Percentiles rank a stretch among this genome's conserved stretches.
phyloP scores from a whole-genome alignment of 2,113 vertebrate genomes.

The Cinclus cinclus region DNA sequence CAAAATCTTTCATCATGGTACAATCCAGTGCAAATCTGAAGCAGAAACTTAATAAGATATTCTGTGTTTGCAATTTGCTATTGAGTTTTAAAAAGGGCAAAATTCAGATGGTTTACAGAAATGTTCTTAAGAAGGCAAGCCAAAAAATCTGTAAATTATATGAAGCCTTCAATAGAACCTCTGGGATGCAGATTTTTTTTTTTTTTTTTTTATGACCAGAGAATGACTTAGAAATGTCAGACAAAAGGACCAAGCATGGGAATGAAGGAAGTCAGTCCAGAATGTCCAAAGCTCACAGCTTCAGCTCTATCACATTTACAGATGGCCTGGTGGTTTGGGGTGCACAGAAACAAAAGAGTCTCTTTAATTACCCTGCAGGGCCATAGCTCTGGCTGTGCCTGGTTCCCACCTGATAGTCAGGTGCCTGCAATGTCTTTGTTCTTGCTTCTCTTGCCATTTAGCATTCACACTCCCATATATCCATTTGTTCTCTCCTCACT shows the following conservation, averaged over 20 bases:
- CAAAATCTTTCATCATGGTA: neutral
- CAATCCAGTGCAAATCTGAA: neutral
- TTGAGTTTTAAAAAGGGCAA: neutral
- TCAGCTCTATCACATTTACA: neutral
- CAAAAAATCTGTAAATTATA: neutral
- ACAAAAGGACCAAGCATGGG: neutral
- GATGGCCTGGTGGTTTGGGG: neutral
- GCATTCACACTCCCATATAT: neutral
- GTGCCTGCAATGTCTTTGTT: neutral
- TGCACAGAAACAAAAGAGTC: neutral
- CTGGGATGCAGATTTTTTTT: neutral
- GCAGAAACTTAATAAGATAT: neutral
- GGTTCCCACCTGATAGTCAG: constrained; percentile 47
- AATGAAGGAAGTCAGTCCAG: neutral
- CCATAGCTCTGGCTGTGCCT: neutral
- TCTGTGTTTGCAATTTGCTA: neutral
- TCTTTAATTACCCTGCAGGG: neutral
- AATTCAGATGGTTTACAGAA: neutral
- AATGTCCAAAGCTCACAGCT: neutral
- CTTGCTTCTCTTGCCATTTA: neutral
- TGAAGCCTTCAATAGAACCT: neutral
- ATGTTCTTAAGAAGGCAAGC: neutral
- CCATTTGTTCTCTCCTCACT: neutral
- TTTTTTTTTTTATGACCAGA: neutral
- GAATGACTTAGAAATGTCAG: neutral